Evolutionary conservation across 2,797 vertebrate species (phyloP), one percentile per base, ranked within the genome.

Genomic region (Tachyglossus aculeatus): DNA sequence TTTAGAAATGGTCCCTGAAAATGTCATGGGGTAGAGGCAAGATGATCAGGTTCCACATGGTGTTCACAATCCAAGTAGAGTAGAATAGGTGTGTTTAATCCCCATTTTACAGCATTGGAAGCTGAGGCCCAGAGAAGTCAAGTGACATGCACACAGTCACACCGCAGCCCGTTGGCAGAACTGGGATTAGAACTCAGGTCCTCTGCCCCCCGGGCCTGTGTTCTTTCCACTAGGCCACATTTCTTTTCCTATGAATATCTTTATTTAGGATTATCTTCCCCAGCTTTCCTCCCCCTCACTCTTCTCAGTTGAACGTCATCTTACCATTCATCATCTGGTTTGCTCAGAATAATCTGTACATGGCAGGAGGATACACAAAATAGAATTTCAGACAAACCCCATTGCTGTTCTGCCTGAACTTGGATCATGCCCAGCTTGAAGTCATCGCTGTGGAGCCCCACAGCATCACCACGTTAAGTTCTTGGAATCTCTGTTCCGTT

Each of bases 331-430:
- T n/a, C n/a, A n/a, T n/a, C 53, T 57, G 4, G 21, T 60, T 48
- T 77, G 27, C 32, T 39, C 19, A 63, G 51, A 55, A 55, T 64
- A 39, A 63, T 63, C 47, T 59, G 38, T 64, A 40, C 27, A 10
- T 58, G 41, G 39, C 16, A 57, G 11, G 50, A 37, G 60, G 75
- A 54, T 13, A 15, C 27, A 21, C 24, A 16, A 67, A 27, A 48
- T 18, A 59, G 13, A 34, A 62, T 80, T 83, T 70, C 58, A 81
- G 60, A 74, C 71, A 81, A 80, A 67, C 32, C 66, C 0, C 45
- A 29, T 59, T 60, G 14, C 9, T 59, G 12, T 72, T 77, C 50
- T 25, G 69, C 77, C 47, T 62, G 48, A 61, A 65, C 71, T 59
- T 72, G 67, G 52, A 54, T 25, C 62, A 36, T 31, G 55, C 48